phyloP scores from a whole-genome alignment of 2,797 vertebrate species.

The Crenichthys baileyi region DNA sequence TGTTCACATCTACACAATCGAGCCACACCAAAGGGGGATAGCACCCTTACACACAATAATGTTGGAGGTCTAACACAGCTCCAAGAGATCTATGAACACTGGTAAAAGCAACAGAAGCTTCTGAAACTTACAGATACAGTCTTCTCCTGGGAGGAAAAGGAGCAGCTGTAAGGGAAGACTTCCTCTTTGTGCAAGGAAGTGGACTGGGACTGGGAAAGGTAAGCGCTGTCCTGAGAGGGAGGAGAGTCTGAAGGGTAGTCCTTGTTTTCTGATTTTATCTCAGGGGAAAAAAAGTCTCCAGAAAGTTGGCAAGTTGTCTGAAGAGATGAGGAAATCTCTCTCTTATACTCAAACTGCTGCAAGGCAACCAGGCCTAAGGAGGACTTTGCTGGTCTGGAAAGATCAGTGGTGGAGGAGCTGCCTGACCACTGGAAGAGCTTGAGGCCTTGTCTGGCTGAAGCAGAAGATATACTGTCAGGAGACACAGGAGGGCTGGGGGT shows the following conservation, averaged over 20 bases:
- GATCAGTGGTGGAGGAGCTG: slow-evolving; percentile 44
- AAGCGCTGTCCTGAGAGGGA: slow-evolving; percentile 73
- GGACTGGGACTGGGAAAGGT: slow-evolving; percentile 78
- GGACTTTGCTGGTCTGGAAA: slow-evolving; percentile 25
- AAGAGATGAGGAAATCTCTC: slow-evolving; percentile 28
- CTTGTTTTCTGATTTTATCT: slow-evolving; percentile 22
- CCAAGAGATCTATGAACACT: neutral
- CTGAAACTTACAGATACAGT: slow-evolving; percentile 43
- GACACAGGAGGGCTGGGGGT: slow-evolving; percentile 58
- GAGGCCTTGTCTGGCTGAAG: slow-evolving; percentile 54
- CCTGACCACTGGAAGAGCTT: slow-evolving; percentile 82
- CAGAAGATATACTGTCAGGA: slow-evolving; percentile 5
- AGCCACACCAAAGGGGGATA: no score
- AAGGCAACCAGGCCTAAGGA: slow-evolving; percentile 56
- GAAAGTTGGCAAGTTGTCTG: slow-evolving; percentile 2
- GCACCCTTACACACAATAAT: no score
- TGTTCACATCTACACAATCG: no score
- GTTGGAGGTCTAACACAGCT: no score
- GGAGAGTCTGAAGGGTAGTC: slow-evolving; percentile 59
- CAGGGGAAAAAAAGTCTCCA: slow-evolving; percentile 18
- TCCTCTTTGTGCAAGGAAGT: slow-evolving; percentile 37
- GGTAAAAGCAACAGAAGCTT: neutral
- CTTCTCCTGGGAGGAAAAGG: slow-evolving; percentile 11
- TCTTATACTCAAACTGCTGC: slow-evolving; percentile 79
- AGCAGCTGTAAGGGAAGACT: neutral